Conservation (phyloP, 2,888 invertebrate genomes). For the Caenorhabditis afra region DNA sequence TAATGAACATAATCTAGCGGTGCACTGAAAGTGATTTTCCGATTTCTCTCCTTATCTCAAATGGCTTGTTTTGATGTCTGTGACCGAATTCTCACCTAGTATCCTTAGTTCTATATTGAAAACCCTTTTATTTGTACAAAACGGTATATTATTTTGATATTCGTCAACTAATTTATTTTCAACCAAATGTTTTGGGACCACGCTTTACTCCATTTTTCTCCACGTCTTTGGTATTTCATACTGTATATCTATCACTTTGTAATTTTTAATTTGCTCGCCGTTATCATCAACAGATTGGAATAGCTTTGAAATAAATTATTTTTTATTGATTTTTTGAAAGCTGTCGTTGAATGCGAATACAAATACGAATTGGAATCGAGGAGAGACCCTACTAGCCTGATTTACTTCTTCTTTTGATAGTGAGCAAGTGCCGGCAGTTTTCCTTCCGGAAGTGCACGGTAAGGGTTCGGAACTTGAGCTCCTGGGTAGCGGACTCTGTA, state of each 20-base stretch:
- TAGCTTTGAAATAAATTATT: constrained; percentile 38
- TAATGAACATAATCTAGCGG: constrained; percentile 6
- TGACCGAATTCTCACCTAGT: background rate
- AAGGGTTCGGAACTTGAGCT: constrained; percentile 63
- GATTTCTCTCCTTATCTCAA: background rate
- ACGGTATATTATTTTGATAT: constrained; percentile 3
- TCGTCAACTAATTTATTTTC: background rate
- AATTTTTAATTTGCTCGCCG: background rate
- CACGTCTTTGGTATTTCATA: constrained; percentile 5
- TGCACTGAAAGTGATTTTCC: constrained; percentile 7
- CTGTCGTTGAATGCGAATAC: constrained; percentile 7
- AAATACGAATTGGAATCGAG: background rate
- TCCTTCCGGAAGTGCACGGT: constrained; percentile 62
- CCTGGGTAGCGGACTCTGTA: constrained; percentile 61
- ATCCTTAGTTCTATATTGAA: background rate
- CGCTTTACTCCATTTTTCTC: constrained; percentile 11
- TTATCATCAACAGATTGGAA: background rate
- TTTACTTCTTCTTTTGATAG: constrained; percentile 29
- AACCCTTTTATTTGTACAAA: constrained; percentile 35
- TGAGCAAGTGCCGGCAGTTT: constrained; percentile 64
- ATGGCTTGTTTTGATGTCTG: background rate
- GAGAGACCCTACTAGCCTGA: background rate
- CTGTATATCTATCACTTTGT: constrained; percentile 4
- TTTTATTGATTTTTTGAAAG: constrained; percentile 39
- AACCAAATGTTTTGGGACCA: constrained; percentile 9